Base-by-base conservation (phyloP, 2,888 invertebrate genomes). In the Cinara cedri region DNA sequence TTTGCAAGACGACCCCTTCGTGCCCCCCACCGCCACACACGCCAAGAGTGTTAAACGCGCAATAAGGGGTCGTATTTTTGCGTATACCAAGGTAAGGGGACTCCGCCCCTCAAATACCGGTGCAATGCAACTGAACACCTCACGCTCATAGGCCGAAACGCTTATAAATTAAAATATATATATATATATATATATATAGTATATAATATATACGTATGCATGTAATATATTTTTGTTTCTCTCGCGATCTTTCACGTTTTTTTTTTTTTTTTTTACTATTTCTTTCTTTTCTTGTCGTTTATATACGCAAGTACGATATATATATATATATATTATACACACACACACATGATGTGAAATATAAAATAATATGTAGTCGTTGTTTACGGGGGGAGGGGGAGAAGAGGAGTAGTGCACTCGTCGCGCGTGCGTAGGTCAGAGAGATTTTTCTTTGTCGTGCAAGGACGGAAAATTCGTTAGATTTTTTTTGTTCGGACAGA, bases 51-150 rank as follows among this genome's bases (percentile, higher is more conserved):
- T 34, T 6, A 24, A 21, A 44, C 71, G 8, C 10, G n/a, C 34
- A 44, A 49, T 51, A 74, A 51, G 62, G 72, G 72, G 72, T 74
- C 72, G 34, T 34, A 26, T 63, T 63, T 74, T 74, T 21, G 34
- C 68, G 34, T 51, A 57, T 51, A 26, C 8, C 10, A 44, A 46
- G 26, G 49, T 72, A 19, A 34, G 62, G 19, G 62, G 34, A 62
- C 72, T 74, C 72, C 62, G 62, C 49, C 62, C 51, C 21, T 34
- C 62, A 34, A 34, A 34, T 34, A 34, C 14, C 1, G 16, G 49
- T 26, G 9, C 3, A 26, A 0, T 19, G 49, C 34, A 19, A 34
- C 21, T 34, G 2, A 74, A 74, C 72, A 51, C 57, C 49, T 74
- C 60, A 42, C 72, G 34, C 60, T 51, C 72, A 60, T 72, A 72